Evolutionary conservation across 2,888 invertebrate species (phyloP), one percentile per base, ranked within the genome.

Genomic region (Eretmocerus hayati): DNA sequence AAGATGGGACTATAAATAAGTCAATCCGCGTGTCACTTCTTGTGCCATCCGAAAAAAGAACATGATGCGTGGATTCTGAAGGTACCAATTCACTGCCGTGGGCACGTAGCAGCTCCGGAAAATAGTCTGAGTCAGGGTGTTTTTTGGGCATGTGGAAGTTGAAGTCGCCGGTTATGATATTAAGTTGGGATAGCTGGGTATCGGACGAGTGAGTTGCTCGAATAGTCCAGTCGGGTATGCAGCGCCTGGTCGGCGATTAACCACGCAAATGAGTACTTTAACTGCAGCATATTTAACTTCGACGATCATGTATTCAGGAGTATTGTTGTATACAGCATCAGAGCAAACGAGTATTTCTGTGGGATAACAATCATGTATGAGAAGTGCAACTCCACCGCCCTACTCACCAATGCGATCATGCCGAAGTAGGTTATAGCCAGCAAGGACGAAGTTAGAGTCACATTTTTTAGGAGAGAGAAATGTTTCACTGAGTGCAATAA

Each of bases 1-100:
- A 21, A 8, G 23, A 18, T 8, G 18, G 26, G 20, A 37, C 44
- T n/a, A 44, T 36, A 26, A 44, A 36, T 2, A 45, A 8, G 6
- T 45, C 45, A 5, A 45, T 37, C 37, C 37, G 32, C 20, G 45
- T 38, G n/a, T 19, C 5, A 26, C 36, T 20, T 2, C 11, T 13
- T 2, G 42, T 21, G 22, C 42, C 32, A 21, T 42, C 21, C 1
- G 6, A 8, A 9, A 9, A 5, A 21, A 35, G 30, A 2, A 22
- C 6, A 23, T 43, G 35, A 35, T 35, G 35, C 11, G 42, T 43
- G 5, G 42, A 35, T 23, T 8, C 35, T 18, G 35, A 35, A 9
- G 2, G 18, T 2, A 43, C 42, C 18, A 43, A 13, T 3, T 3
- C 2, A n/a, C 33, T 22, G 15, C 13, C 30, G 13, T 35, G 23